Percentiles rank a stretch among this genome's conserved stretches.
Evolutionary conservation across 64 coral and sea anemone species (phyloP).

Genomic region (Pachyseris speciosa): DNA sequence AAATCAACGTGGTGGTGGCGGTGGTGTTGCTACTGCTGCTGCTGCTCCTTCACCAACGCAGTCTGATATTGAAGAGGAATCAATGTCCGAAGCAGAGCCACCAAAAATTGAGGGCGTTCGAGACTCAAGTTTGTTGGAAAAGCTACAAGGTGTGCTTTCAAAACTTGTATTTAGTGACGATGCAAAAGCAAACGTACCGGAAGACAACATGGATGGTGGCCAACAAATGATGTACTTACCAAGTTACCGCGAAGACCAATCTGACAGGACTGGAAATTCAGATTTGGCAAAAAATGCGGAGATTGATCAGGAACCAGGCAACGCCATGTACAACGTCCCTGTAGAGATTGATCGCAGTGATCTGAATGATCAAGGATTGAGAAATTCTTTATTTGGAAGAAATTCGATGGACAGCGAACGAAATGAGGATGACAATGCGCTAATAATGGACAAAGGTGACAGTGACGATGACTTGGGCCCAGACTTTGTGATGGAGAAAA

Average conservation of each 20-base stretch:
- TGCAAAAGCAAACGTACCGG: neutral
- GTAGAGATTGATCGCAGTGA: conserved; percentile 28
- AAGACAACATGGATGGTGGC: neutral
- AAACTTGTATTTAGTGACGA: neutral
- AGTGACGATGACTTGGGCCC: neutral
- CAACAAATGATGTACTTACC: conserved; percentile 14
- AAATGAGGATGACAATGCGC: neutral
- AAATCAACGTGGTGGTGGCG: neutral
- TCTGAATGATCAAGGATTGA: neutral
- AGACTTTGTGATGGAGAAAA: conserved; percentile 1
- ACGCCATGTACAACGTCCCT: neutral
- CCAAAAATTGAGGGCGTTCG: neutral
- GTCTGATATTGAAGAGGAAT: neutral
- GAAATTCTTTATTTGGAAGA: conserved; percentile 19
- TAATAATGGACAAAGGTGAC: neutral
- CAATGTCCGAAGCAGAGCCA: neutral
- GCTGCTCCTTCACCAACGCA: neutral
- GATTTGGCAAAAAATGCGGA: neutral
- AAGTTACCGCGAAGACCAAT: neutral
- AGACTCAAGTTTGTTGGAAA: neutral
- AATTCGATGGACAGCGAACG: neutral
- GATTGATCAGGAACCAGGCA: neutral
- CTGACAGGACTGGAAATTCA: neutral
- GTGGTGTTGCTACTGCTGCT: no score
- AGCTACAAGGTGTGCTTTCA: neutral